phyloP scores from a whole-genome alignment of 2,797 vertebrate genomes.

The Poeciliopsis presidionis region DNA sequence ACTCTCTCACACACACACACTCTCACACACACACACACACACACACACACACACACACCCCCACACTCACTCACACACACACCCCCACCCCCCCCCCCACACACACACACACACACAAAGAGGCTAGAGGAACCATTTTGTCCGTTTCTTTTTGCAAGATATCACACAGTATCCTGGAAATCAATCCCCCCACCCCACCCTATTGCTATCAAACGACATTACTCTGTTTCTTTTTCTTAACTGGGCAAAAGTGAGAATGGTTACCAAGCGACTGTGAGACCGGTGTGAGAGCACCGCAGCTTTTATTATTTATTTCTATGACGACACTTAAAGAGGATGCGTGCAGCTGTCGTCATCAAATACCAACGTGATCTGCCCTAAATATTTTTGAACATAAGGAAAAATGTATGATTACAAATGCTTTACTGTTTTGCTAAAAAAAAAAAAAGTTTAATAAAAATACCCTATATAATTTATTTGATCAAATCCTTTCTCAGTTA shows the following conservation, averaged over 20 bases:
- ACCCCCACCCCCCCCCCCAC: too few species aligned
- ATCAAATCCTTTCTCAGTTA: not conserved
- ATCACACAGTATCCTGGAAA: not conserved
- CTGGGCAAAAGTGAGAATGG: not conserved
- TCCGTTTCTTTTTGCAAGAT: not conserved
- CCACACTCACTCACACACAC: too few species aligned
- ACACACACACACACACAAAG: not conserved
- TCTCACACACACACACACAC: too few species aligned
- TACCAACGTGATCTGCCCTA: not conserved
- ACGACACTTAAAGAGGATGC: slow-evolving; percentile 17
- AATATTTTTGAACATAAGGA: not conserved
- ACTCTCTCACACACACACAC: too few species aligned
- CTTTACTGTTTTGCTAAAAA: not conserved
- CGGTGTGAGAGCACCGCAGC: not conserved
- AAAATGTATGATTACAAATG: not conserved
- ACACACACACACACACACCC: too few species aligned
- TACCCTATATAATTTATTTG: not conserved
- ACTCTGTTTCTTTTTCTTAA: not conserved
- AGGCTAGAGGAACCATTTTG: not conserved
- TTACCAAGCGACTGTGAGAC: slow-evolving; percentile 49
- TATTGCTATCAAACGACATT: not conserved
- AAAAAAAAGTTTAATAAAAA: not conserved
- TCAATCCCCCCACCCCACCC: not conserved
- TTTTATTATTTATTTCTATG: slow-evolving; percentile 33
- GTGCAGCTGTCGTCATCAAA: slow-evolving; percentile 25